Percentiles rank a stretch among this genome's conserved stretches.
These are phyloP conservation scores for Eulimnadia texana DNA, from an alignment of 1,140 invertebrate species.

Conservation along the genomic window DNA sequence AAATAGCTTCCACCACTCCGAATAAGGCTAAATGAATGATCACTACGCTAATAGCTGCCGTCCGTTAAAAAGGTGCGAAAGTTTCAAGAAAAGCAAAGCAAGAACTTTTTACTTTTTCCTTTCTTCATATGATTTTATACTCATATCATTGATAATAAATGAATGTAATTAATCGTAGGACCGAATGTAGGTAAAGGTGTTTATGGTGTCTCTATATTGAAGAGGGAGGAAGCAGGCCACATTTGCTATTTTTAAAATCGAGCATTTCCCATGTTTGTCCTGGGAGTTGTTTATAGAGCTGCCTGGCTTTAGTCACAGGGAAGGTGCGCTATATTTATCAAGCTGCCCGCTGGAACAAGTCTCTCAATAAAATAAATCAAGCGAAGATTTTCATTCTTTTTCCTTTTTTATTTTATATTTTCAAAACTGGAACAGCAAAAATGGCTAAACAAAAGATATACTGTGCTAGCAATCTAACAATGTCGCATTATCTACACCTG, in stretches of 20 bases:
- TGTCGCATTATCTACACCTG: background rate
- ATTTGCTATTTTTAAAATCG: background rate
- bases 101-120: no score
- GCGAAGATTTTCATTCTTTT: background rate
- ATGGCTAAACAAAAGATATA: background rate
- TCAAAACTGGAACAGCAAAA: background rate
- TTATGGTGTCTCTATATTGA: background rate
- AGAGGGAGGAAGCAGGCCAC: background rate
- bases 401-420: background rate
- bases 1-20: background rate
- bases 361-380: background rate
- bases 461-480: background rate
- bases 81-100: no score
- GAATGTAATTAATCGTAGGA: no score
- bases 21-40: background rate
- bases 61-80: no score
- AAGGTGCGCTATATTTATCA: background rate
- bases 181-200: no score
- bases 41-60: background rate
- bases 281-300: background rate
- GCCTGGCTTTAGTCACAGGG: background rate
- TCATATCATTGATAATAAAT: no score
- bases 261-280: background rate
- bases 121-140: no score
- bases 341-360: background rate